Evolutionary conservation across 30 jellyfish, hydroid and myxozoan genomes (phyloP).

Genomic region (Nemopilema nomurai): DNA sequence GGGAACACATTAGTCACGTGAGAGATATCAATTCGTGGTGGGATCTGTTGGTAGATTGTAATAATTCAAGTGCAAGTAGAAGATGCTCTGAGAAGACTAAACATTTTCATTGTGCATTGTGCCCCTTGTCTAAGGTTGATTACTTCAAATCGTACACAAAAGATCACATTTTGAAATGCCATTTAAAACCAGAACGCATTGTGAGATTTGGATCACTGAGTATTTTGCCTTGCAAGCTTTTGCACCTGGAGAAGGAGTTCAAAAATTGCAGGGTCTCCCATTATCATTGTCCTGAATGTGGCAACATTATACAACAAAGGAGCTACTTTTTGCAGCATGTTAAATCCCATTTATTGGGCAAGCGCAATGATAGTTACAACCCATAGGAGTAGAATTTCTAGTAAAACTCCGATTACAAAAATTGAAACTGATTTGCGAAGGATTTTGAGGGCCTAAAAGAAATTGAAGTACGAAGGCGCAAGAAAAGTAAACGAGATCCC

Average conservation of each 20-base stretch:
- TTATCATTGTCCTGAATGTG: conserved; percentile 23
- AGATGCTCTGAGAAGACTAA: too few relatives aligned
- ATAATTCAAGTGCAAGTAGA: too few relatives aligned
- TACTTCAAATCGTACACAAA: too few relatives aligned
- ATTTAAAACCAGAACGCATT: neutral
- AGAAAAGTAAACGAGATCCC: neutral
- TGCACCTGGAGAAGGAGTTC: neutral
- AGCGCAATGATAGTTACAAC: neutral
- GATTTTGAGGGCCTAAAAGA: neutral
- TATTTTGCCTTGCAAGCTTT: neutral
- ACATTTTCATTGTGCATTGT: too few relatives aligned
- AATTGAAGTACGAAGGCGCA: neutral
- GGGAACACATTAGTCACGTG: neutral
- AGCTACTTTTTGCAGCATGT: neutral
- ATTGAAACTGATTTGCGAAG: too few relatives aligned
- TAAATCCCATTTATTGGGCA: neutral
- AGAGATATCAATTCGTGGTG: neutral
- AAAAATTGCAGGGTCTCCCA: neutral
- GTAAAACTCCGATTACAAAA: neutral
- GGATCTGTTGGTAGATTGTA: neutral
- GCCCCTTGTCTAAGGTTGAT: too few relatives aligned
- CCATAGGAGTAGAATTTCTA: neutral
- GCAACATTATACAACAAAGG: neutral
- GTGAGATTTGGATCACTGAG: neutral
- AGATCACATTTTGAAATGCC: too few relatives aligned